phyloP scores from a whole-genome alignment of 2,797 vertebrate genomes.

The Syngnathus acus region DNA sequence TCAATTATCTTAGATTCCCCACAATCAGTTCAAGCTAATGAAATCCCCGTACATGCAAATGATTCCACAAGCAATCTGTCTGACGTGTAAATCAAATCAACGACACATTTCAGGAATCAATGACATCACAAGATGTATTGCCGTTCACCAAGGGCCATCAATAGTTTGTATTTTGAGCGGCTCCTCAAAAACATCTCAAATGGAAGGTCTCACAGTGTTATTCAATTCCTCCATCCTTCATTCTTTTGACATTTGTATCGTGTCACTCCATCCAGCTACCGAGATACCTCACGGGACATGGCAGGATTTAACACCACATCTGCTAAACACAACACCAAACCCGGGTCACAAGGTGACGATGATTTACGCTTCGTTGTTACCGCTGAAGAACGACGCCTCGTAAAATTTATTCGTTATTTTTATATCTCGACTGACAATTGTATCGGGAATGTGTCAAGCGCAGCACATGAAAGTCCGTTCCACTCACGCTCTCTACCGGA shows the following conservation, averaged over 20 bases:
- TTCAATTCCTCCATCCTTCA: constrained; percentile 1
- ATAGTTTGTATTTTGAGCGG: constrained; percentile 4
- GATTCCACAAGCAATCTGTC: background rate
- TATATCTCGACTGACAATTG: constrained; percentile 23
- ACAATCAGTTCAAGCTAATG: background rate
- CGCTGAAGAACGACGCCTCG: constrained; percentile 12
- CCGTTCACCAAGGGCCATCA: constrained; percentile 9
- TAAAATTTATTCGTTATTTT: constrained; percentile 15
- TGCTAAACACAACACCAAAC: constrained; percentile 38
- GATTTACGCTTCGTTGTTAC: constrained; percentile 9
- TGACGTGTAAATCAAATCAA: constrained; percentile 26
- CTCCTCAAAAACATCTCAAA: constrained; percentile 9
- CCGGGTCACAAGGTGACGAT: constrained; percentile 21
- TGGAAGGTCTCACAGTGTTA: background rate
- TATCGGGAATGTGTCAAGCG: constrained; percentile 28
- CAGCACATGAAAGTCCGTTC: constrained; percentile 33
- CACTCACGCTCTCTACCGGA: constrained; percentile 26
- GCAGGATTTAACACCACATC: constrained; percentile 46
- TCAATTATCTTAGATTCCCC: background rate
- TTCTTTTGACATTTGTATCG: constrained; percentile 28
- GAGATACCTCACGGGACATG: constrained; percentile 32
- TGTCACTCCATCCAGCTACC: constrained; percentile 47
- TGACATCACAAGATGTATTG: constrained; percentile 7
- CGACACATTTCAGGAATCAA: constrained; percentile 12
- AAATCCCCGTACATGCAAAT: constrained; percentile 21